A percentile compares a stretch with the other conserved stretches of the same genome.
Conservation (phyloP, 1,140 invertebrate genomes). For the Catajapyx aquilonaris region DNA sequence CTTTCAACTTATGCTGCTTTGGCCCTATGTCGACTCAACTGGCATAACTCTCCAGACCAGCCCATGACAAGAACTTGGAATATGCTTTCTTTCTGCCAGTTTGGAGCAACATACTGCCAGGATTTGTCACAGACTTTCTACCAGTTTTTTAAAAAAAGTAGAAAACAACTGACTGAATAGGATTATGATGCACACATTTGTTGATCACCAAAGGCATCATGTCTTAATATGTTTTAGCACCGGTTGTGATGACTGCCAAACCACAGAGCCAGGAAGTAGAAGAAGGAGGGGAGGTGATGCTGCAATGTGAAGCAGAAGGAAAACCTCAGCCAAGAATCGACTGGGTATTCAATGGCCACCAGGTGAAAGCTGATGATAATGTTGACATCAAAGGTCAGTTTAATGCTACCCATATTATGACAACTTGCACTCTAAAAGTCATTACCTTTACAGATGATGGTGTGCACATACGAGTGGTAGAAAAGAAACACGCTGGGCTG, state of each 20-base stretch:
- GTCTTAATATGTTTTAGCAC: conserved; percentile 21
- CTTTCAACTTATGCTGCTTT: too few relatives aligned
- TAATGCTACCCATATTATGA: too few relatives aligned
- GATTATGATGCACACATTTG: not conserved
- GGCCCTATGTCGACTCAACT: too few relatives aligned
- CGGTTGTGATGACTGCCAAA: conserved; percentile 32
- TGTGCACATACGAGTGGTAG: conserved; percentile 39
- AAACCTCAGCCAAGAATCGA: conserved; percentile 44
- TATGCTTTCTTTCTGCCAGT: too few relatives aligned
- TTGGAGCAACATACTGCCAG: too few relatives aligned
- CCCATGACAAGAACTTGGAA: too few relatives aligned
- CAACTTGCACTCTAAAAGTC: too few relatives aligned
- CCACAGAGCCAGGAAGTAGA: conserved; percentile 33
- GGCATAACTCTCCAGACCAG: too few relatives aligned
- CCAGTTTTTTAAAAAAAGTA: too few relatives aligned
- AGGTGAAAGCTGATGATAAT: conserved; percentile 24
- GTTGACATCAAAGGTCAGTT: conserved; percentile 12
- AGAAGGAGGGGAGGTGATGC: conserved; percentile 37
- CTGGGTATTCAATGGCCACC: conserved; percentile 67
- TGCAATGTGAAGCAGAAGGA: conserved; percentile 42
- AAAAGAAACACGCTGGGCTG: conserved; percentile 64
- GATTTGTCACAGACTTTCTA: too few relatives aligned
- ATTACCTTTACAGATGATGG: conserved; percentile 28
- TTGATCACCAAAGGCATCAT: conserved; percentile 2
- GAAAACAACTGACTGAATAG: conserved; percentile 21